Base-by-base conservation (phyloP, 2,797 vertebrate genomes). In the Enteromius unitaeniatus region DNA sequence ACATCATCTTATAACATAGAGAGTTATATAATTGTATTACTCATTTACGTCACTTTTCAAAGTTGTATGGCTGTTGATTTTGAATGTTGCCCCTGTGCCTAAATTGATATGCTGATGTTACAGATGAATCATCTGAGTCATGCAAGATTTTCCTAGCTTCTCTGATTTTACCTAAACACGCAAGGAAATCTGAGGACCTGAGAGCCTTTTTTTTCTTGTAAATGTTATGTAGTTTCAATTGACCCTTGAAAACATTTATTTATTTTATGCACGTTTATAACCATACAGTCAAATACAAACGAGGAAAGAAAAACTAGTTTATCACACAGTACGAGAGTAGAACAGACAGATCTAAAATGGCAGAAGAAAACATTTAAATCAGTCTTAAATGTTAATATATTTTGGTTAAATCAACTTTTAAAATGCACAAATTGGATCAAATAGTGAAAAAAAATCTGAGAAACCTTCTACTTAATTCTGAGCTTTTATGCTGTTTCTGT, bases 21-120 rank as follows among this genome's bases (percentile, higher is more conserved):
- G 8, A 60, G 53, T 73, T 62, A 73, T 81, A 7, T 62, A 62
- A 72, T 64, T 10, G n/a, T 42, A 58, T 70, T 19, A 77, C 13
- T 31, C 4, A n/a, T 23, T n/a, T 47, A 31, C 6, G 4, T 11
- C 8, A 70, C 49, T 42, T 58, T 40, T 40, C 11, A 58, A 55
- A 69, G 34, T n/a, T 23, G 1, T 73, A 45, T 72, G 15, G 42
- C 8, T 11, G 9, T 70, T 51, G 15, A 45, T 55, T 40, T 58
- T 26, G 31, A 76, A 60, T 58, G 21, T 42, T 7, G 1, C 34
- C 31, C 7, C 60, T 26, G 28, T 55, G 14, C 47, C 53, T 21
- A 26, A 4, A 37, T 14, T 14, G 17, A 65, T 42, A 49, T 78
- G 76, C 42, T 65, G 74, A 76, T 17, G 40, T 77, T 58, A 23